phyloP scores from a whole-genome alignment of 2,113 vertebrate species.

The Fregetta grallaria region DNA sequence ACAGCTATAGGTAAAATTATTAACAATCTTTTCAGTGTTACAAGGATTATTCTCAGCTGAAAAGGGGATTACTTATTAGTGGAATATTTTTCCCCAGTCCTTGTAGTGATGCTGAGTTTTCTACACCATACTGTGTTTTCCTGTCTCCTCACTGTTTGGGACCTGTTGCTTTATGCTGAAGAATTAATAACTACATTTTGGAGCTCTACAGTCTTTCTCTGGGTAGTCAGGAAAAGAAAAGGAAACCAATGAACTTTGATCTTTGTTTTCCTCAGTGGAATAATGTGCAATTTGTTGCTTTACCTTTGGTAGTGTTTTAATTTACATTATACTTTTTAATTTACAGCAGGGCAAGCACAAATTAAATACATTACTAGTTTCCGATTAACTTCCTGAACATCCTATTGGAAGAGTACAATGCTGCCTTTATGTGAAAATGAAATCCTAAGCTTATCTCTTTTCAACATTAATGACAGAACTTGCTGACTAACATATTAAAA shows the following conservation, averaged over 20 bases:
- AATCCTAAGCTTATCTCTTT: slow-evolving; percentile 13
- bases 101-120: background rate
- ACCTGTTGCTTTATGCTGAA: background rate
- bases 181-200: background rate
- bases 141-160: background rate
- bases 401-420: background rate
- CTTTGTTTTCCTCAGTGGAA: background rate
- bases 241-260: background rate
- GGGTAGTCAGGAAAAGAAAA: background rate
- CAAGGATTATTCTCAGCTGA: background rate
- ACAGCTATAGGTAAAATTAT: background rate
- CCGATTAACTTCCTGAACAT: background rate
- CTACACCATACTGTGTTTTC: background rate
- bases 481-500: background rate
- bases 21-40: background rate
- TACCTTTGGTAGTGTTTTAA: slow-evolving; percentile 23
- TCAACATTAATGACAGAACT: slow-evolving; percentile 10
- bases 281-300: background rate
- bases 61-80: background rate
- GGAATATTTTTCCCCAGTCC: background rate
- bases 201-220: background rate
- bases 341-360: slow-evolving; percentile 21
- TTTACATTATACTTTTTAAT: slow-evolving; percentile 33
- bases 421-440: background rate
- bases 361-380: slow-evolving; percentile 30